Percentiles rank a stretch among this genome's conserved stretches.
These are phyloP conservation scores for Catotricha subobsoleta DNA, from an alignment of 2,888 invertebrate species.

Conservation along the genomic window DNA sequence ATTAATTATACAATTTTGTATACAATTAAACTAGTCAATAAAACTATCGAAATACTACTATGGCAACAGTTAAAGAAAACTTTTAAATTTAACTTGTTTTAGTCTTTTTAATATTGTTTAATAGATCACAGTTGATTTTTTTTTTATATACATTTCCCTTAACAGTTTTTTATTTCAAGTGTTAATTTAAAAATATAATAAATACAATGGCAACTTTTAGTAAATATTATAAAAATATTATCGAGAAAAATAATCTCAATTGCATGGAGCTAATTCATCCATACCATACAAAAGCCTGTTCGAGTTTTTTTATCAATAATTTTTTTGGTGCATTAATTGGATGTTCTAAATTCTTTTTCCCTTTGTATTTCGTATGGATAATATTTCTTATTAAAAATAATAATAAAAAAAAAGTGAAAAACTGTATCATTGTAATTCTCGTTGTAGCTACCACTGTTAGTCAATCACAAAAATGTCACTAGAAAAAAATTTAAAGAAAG, in stretches of 20 bases:
- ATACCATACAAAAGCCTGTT: not conserved
- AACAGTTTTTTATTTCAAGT: too few species aligned
- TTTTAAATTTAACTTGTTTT: not conserved
- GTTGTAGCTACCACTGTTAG: not conserved
- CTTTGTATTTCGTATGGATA: not conserved
- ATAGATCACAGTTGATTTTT: not conserved
- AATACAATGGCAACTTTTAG: not conserved
- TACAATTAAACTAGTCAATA: too few species aligned
- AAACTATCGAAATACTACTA: too few species aligned
- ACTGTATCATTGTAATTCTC: not conserved
- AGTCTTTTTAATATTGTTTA: not conserved
- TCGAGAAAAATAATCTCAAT: not conserved
- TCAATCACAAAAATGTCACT: not conserved
- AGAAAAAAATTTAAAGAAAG: not conserved
- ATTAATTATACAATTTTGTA: too few species aligned
- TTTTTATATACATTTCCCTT: too few species aligned
- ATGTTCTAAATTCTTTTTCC: not conserved
- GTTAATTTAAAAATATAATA: too few species aligned
- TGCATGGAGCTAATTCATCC: not conserved
- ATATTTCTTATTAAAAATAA: not conserved
- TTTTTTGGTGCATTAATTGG: not conserved
- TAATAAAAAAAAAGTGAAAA: not conserved
- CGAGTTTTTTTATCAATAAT: not conserved
- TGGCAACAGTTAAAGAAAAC: not conserved
- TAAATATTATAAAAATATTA: conserved; percentile 1